A percentile compares a stretch with the other conserved stretches of the same genome.
phyloP scores from a whole-genome alignment of 2,113 vertebrate species.

The Nanorana parkeri region DNA sequence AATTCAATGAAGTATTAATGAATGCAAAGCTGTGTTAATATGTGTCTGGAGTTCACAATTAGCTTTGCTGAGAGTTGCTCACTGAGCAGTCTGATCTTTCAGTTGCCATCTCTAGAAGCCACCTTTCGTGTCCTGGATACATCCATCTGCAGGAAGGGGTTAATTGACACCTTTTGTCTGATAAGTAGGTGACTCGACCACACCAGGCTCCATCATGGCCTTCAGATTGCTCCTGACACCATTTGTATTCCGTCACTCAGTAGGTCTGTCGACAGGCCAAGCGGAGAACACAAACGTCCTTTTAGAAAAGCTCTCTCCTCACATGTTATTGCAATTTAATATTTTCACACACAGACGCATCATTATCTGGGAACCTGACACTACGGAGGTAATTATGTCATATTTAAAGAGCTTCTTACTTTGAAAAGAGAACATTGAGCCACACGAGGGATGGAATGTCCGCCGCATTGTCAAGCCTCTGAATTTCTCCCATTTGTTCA shows the following conservation, averaged over 20 bases:
- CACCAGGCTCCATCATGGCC: slow-evolving; percentile 59
- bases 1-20: no score
- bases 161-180: not conserved
- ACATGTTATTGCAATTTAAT: slow-evolving; percentile 98
- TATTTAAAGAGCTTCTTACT: slow-evolving; percentile 73
- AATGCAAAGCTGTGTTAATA: no score
- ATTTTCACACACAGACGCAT: slow-evolving; percentile 96
- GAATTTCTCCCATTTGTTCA: slow-evolving; percentile 6
- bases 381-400: slow-evolving; percentile 81
- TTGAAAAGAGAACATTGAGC: slow-evolving; percentile 58
- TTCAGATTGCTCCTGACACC: slow-evolving; percentile 74
- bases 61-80: no score
- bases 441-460: slow-evolving; percentile 61
- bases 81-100: no score
- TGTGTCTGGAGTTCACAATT: no score
- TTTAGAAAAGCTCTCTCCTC: slow-evolving; percentile 85
- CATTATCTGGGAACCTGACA: slow-evolving; percentile 93
- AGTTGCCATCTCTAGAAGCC: no score
- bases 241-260: slow-evolving; percentile 95
- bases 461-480: slow-evolving; percentile 16
- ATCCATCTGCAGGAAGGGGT: no score
- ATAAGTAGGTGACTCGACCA: slow-evolving; percentile 58
- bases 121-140: no score
- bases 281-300: slow-evolving; percentile 87
- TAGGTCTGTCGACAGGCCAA: slow-evolving; percentile 71